phyloP scores from a whole-genome alignment of 1,140 invertebrate genomes.

The Rhysida immarginata region DNA sequence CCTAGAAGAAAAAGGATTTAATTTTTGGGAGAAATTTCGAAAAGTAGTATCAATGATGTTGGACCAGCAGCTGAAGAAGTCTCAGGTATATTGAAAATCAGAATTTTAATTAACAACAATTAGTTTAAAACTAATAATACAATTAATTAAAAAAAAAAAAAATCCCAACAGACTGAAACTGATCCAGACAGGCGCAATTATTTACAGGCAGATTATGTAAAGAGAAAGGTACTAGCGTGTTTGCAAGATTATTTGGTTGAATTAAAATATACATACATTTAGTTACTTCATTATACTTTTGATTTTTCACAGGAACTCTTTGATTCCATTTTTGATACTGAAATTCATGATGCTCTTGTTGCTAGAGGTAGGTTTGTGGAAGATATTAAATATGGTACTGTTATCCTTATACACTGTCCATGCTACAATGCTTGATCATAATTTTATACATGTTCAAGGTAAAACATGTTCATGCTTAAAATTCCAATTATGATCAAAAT shows the following conservation, averaged over 20 bases:
- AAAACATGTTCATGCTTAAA: too few relatives aligned
- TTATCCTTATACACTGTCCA: too few relatives aligned
- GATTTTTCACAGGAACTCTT: slow-evolving; percentile 47
- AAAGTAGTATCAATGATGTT: slow-evolving; percentile 57
- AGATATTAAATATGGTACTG: too few relatives aligned
- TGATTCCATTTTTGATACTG: slow-evolving; percentile 71
- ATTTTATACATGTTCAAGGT: too few relatives aligned
- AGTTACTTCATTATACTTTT: too few relatives aligned
- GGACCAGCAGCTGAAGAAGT: slow-evolving; percentile 43
- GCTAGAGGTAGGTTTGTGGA: slow-evolving; percentile 39
- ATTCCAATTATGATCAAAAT: too few relatives aligned
- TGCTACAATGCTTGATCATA: too few relatives aligned
- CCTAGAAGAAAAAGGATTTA: slow-evolving; percentile 60
- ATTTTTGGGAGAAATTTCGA: slow-evolving; percentile 87
- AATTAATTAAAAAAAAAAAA: slow-evolving; percentile 1
- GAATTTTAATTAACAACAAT: slow-evolving; percentile 3
- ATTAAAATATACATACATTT: too few relatives aligned
- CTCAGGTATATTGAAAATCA: slow-evolving; percentile 38
- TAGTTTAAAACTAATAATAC: slow-evolving; percentile 4
- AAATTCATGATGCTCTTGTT: slow-evolving; percentile 61
- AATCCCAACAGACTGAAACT: slow-evolving; percentile 44
- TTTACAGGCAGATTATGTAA: slow-evolving; percentile 53
- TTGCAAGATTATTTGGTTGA: too few relatives aligned
- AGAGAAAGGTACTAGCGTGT: slow-evolving; percentile 33
- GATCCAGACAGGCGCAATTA: slow-evolving; percentile 40